Evolutionary conservation across 1,140 invertebrate species (phyloP).

Genomic region (Anagrus nilaparvatae): DNA sequence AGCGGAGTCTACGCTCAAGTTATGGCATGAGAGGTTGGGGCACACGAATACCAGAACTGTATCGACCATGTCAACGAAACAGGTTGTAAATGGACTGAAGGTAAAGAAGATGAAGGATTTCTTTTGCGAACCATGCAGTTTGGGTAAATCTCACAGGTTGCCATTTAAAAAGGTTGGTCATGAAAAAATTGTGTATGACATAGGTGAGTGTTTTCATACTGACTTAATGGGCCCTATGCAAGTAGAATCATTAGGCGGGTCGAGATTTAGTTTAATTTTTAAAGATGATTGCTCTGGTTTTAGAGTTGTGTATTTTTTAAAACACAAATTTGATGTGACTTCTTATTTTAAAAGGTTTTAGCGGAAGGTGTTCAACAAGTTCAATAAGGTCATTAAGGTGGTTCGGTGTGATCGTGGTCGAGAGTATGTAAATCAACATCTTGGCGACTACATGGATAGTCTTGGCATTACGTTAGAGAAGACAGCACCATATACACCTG

Average conservation of each 20-base stretch:
- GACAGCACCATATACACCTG: constrained; percentile 23
- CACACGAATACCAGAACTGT: not conserved
- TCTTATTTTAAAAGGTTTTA: constrained; percentile 9
- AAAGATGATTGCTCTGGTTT: constrained; percentile 19
- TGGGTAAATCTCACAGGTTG: constrained; percentile 3
- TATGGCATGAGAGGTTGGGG: constrained; percentile 9
- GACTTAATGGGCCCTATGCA: constrained; percentile 30
- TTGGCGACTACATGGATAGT: constrained; percentile 11
- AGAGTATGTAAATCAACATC: constrained; percentile 13
- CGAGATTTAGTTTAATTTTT: constrained; percentile 25
- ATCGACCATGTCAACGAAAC: not conserved
- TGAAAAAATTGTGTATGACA: not conserved
- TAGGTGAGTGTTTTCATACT: constrained; percentile 10
- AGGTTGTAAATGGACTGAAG: not conserved
- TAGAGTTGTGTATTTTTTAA: constrained; percentile 10
- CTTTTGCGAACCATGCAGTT: constrained; percentile 6
- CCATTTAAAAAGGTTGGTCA: constrained; percentile 5
- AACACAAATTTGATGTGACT: constrained; percentile 10
- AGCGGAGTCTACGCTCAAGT: not conserved
- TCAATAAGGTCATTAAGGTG: constrained; percentile 13
- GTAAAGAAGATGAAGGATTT: not conserved
- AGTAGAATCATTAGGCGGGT: constrained; percentile 17
- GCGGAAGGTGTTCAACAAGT: constrained; percentile 2
- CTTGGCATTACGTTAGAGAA: constrained; percentile 13
- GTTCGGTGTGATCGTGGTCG: constrained; percentile 16